Conservation (phyloP, 2,888 invertebrate genomes). For the Cryptosula pallasiana region DNA sequence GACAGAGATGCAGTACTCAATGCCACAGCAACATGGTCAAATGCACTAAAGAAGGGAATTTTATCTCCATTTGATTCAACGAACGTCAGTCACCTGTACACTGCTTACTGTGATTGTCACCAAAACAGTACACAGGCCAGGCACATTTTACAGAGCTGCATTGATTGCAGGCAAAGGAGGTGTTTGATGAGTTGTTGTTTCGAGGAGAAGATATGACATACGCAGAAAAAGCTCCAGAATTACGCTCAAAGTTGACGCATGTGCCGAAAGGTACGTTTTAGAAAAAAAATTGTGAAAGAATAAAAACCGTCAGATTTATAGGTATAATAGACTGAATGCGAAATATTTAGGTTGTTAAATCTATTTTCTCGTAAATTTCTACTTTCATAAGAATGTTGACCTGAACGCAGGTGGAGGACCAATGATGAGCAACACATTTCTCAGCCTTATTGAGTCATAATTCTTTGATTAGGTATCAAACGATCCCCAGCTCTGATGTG, state of each 20-base stretch:
- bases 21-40: not conserved
- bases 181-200: not conserved
- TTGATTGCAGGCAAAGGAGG: not conserved
- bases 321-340: no score
- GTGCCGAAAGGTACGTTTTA: not conserved
- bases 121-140: no score
- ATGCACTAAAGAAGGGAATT: not conserved
- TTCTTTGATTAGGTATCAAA: slow-evolving; percentile 7
- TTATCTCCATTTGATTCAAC: not conserved
- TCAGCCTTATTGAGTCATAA: no score
- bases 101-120: not conserved
- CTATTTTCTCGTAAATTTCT: no score
- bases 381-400: no score
- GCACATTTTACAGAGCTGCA: not conserved
- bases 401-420: no score
- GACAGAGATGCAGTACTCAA: not conserved
- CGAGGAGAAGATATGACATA: not conserved
- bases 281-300: no score
- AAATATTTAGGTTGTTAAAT: no score
- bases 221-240: not conserved
- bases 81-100: not conserved
- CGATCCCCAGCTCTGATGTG: not conserved
- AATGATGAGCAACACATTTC: no score
- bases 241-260: not conserved
- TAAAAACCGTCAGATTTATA: no score